Evolutionary conservation across 2,113 vertebrate genomes (phyloP).

Genomic region (Lampris megalopsis): DNA sequence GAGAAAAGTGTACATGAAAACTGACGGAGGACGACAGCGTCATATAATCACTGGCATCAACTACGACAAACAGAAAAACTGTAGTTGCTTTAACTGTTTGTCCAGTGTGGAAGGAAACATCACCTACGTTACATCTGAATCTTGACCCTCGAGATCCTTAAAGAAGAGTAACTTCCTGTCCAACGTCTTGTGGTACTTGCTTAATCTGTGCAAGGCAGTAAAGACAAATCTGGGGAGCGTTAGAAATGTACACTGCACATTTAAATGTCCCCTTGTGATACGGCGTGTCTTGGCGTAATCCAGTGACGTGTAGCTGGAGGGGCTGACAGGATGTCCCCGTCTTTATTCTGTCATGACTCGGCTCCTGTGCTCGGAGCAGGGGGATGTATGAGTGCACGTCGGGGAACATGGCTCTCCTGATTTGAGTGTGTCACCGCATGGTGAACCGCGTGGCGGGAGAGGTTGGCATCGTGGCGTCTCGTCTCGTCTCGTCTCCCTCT

Average conservation of each 20-base stretch:
- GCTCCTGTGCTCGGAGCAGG: neutral
- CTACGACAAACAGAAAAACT: too few species aligned
- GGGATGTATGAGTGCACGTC: neutral
- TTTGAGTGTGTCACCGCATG: neutral
- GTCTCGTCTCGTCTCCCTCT: constrained; percentile 60
- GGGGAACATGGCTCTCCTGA: neutral
- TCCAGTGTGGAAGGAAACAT: too few species aligned
- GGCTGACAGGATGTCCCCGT: neutral
- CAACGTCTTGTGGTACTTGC: too few species aligned
- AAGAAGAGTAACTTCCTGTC: too few species aligned
- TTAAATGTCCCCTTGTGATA: neutral
- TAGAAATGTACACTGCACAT: neutral
- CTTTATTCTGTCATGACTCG: neutral
- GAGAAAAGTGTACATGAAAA: too few species aligned
- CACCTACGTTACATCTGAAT: too few species aligned
- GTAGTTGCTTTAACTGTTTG: too few species aligned
- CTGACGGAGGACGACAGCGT: too few species aligned
- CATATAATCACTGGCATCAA: too few species aligned
- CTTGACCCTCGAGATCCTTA: too few species aligned
- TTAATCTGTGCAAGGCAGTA: too few species aligned
- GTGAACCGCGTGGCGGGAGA: constrained; percentile 36
- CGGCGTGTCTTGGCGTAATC: neutral
- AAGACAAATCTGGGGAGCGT: too few species aligned
- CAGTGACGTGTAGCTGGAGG: neutral
- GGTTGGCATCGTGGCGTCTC: constrained; percentile 28